Evolutionary conservation across 2,113 vertebrate genomes (phyloP), one percentile per base, ranked within the genome.

Genomic region (Mystacornis crossleyi): DNA sequence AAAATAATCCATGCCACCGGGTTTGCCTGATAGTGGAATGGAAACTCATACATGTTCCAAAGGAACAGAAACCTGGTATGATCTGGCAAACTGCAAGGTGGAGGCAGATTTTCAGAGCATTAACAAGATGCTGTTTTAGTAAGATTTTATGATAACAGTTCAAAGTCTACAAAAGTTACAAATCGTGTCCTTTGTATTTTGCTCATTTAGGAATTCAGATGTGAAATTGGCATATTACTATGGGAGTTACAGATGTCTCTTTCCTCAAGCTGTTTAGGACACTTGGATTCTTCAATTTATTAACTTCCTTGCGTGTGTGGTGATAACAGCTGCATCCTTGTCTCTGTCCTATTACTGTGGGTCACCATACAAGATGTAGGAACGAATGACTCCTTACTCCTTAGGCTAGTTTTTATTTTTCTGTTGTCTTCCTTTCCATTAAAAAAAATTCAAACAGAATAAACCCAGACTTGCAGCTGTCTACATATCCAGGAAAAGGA

Each of bases 1-100:
- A 84, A 88, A 74, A 57, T 25, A 42, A 16, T 23, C 13, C n/a
- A 9, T 69, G 2, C 34, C 45, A 2, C 19, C 0, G 0, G 28
- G 14, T 18, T 78, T 71, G 12, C n/a, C 29, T 74, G 23, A 1
- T 48, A 78, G 18, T 47, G 34, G 18, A 58, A 38, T 84, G 78
- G 64, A 34, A 91, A 50, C 47, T 71, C 73, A 4, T 81, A 57
- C 38, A 8, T 62, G 34, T 74, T 84, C 55, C 43, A 71, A 66
- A 78, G 47, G 69, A 51, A 5, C 47, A 78, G 77, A 84, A 93
- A n/a, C 20, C 60, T 42, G 11, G 5, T 65, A 12, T 38, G 51
- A 48, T 93, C 51, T 87, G 73, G 18, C 18, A 74, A 25, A 60
- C 65, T 83, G 54, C 72, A 61, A 54, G 31, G 71, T 69, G 28